Base-by-base conservation (phyloP, 2,888 invertebrate species). In the Dryococelus australis region DNA sequence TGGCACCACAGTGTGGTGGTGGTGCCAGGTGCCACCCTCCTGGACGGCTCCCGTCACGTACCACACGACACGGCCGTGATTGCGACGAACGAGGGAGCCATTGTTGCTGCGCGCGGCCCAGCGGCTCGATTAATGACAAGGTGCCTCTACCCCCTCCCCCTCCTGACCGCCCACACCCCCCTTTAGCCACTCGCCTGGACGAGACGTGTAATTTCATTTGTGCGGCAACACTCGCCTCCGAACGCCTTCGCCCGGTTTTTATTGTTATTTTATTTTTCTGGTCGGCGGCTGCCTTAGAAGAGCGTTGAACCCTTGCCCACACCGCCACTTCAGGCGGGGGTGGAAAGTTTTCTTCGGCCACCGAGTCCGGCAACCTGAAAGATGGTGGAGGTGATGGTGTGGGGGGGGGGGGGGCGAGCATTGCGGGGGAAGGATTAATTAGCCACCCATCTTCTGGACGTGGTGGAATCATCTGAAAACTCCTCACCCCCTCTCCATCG, bases 151-250 rank as follows among this genome's bases (percentile, higher is more conserved):
- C 65, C 65, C 65, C 65, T 9, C 20, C 65, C 65, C 65, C 20
- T 16, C 65, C 65, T 9, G 10, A 65, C 65, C 65, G 6, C 6
- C 47, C 47, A 47, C 47, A 12, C 6, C 65, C 5, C 8, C 13
- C 65, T 24, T n/a, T n/a, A n/a, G n/a, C n/a, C n/a, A n/a, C n/a
- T 65, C 65, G 10, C 65, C 20, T 16, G 65, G 65, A 65, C 65
- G 65, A 65, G 65, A 65, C 65, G 65, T 65, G 65, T 65, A 65
- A 65, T 65, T 65, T 65, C 65, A 65, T 65, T 65, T 65, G 65
- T 20, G 65, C 65, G 65, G 65, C 65, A n/a, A 65, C 65, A n/a
- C 65, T 65, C n/a, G 20, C 65, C 24, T 65, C 16, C 65, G n/a
- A 65, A 65, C 65, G 65, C 65, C 65, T 65, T 1, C 65, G 47